Evolutionary conservation across 2,113 vertebrate species (phyloP).

Genomic region (Xyrauchen texanus): DNA sequence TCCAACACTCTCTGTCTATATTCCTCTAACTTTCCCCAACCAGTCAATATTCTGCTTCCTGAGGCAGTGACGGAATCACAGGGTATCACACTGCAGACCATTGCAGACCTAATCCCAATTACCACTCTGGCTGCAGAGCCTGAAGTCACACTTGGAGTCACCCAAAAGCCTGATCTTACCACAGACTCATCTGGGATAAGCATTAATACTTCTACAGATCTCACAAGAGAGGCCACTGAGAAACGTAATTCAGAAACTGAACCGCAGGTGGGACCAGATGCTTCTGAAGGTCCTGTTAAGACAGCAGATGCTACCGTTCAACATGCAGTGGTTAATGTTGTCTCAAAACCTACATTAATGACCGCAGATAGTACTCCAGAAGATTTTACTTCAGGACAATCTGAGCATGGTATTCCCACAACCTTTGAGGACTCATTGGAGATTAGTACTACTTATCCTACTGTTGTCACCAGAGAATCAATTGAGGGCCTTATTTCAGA

Average conservation of each 20-base stretch:
- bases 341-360: background rate
- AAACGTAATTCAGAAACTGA: background rate
- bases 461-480: too few relatives aligned
- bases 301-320: background rate
- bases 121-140: constrained; percentile 12
- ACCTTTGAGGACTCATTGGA: constrained; percentile 4
- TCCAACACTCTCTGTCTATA: background rate
- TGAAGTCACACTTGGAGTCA: constrained; percentile 40
- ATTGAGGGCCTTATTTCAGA: background rate
- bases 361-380: constrained; percentile 25
- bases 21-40: background rate
- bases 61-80: constrained; percentile 11
- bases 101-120: background rate
- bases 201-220: constrained; percentile 7
- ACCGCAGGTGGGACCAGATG: background rate
- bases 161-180: constrained; percentile 5
- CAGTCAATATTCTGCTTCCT: background rate
- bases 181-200: constrained; percentile 9
- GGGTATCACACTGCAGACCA: constrained; percentile 1
- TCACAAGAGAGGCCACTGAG: background rate
- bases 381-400: background rate
- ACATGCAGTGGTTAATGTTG: background rate
- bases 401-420: background rate
- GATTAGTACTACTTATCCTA: background rate
- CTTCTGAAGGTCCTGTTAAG: background rate